A percentile compares a stretch with the other conserved stretches of the same genome.
phyloP scores from a whole-genome alignment of 2,888 invertebrate species.

The Calliopum simillimum region DNA sequence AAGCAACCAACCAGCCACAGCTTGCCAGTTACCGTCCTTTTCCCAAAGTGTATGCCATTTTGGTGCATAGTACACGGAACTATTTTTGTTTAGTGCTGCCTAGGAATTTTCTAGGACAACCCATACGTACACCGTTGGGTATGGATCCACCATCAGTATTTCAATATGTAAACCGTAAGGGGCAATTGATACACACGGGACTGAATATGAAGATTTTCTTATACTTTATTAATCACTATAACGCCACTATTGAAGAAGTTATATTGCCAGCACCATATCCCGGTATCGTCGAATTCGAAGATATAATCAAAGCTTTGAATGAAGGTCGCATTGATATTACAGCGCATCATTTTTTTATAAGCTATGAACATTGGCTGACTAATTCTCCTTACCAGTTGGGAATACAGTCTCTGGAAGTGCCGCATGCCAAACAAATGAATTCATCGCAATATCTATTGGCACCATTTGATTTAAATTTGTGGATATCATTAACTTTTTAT shows the following conservation, averaged over 20 bases:
- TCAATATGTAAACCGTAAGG: too few relatives aligned
- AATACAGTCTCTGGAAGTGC: slow-evolving; percentile 20
- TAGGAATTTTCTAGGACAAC: too few relatives aligned
- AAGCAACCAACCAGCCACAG: too few relatives aligned
- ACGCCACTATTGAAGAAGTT: slow-evolving; percentile 36
- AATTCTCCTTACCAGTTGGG: slow-evolving; percentile 11
- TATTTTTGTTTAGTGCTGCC: too few relatives aligned
- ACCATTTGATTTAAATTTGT: not conserved
- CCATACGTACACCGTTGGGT: too few relatives aligned
- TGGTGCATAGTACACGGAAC: too few relatives aligned
- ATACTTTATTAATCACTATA: too few relatives aligned
- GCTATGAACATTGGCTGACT: slow-evolving; percentile 32
- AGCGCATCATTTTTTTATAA: slow-evolving; percentile 18
- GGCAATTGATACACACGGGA: too few relatives aligned
- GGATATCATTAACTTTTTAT: not conserved
- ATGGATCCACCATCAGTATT: too few relatives aligned
- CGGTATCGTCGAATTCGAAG: not conserved
- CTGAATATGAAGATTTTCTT: too few relatives aligned
- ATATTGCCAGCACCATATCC: slow-evolving; percentile 38
- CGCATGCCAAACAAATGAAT: not conserved
- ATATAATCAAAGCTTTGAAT: slow-evolving; percentile 23
- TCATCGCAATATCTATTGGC: not conserved
- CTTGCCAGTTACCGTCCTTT: too few relatives aligned
- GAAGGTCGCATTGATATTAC: slow-evolving; percentile 33
- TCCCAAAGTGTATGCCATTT: too few relatives aligned